Percentiles rank a stretch among this genome's conserved stretches.
Conservation (phyloP, 2,113 vertebrate genomes). For the Xyrauchen texanus region DNA sequence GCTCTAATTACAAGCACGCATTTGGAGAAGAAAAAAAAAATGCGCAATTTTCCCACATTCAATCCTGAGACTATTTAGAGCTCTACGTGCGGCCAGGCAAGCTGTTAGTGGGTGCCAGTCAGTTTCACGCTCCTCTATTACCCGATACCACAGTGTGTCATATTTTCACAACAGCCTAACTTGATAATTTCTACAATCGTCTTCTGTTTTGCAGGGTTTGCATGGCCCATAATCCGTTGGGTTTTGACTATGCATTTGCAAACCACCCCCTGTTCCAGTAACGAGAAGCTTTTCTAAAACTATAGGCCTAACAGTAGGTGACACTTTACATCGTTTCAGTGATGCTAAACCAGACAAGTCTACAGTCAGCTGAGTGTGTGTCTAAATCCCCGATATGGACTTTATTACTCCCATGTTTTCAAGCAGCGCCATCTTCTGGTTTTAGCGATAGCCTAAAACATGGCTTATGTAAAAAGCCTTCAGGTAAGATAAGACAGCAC, state of each 20-base stretch:
- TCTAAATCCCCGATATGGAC: neutral
- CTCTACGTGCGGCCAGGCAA: constrained; percentile 72
- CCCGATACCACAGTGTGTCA: constrained; percentile 56
- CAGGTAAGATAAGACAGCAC: too few species aligned
- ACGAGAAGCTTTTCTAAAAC: constrained; percentile 10
- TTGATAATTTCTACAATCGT: constrained; percentile 59
- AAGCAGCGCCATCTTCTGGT: constrained; percentile 91
- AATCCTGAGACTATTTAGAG: constrained; percentile 66
- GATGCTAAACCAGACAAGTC: constrained; percentile 5
- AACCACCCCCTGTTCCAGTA: constrained; percentile 26
- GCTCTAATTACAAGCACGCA: constrained; percentile 80
- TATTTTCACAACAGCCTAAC: constrained; percentile 70
- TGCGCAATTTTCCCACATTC: constrained; percentile 74
- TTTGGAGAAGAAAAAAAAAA: constrained; percentile 59
- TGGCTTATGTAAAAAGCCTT: neutral
- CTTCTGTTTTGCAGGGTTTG: constrained; percentile 40
- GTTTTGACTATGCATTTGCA: constrained; percentile 22
- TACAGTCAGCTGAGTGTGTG: constrained; percentile 1
- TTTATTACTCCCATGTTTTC: constrained; percentile 64
- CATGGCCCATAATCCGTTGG: constrained; percentile 34
- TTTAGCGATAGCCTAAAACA: neutral
- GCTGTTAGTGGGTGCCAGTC: constrained; percentile 63
- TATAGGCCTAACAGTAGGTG: constrained; percentile 5
- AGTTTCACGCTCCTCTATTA: constrained; percentile 52
- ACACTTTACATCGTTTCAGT: constrained; percentile 17